Evolutionary conservation across 2,113 vertebrate genomes (phyloP), one percentile per base, ranked within the genome.

Genomic region (Rhinichthys klamathensis): DNA sequence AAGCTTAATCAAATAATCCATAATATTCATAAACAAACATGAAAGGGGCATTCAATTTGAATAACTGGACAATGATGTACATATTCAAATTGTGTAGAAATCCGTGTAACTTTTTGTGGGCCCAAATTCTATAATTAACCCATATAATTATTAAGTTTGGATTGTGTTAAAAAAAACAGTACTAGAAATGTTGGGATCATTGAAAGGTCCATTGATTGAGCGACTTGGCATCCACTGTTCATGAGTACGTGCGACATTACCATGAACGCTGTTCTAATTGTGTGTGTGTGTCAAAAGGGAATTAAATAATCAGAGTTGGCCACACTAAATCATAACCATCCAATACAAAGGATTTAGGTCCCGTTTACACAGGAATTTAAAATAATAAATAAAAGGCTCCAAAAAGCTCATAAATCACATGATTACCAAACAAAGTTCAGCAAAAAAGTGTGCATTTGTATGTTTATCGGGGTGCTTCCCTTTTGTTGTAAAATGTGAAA

Each of bases 281-380:
- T 76, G 70, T 74, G 25, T 70, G 16, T 61, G 63, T 72, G 54
- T 85, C 7, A 15, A 51, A 58, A 23, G 18, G 70, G 46, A 82
- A 65, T 74, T 46, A 27, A 54, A 69, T 25, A 67, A 67, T 16
- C 60, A 85, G 32, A 35, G 11, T 32, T 82, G 30, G 65, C 30
- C 11, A 38, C 32, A 84, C 23, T 86, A 25, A 32, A 51, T 86
- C 69, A 88, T 70, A 73, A 78, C 74, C 78, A 23, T 88, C 89
- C 87, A 93, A 92, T 92, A 93, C 90, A 92, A 88, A 90, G 91
- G 90, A 92, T 92, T 93, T 91, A 88, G 61, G 88, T 93, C 92
- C 89, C 89, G 89, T 73, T 89, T 70, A 85, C 84, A 81, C 75
- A 38, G 63, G 35, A 41, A 9, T 8, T 38, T 6, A 89, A 76